phyloP scores from a whole-genome alignment of 2,797 vertebrate genomes.

The Rhinatrema bivittatum region DNA sequence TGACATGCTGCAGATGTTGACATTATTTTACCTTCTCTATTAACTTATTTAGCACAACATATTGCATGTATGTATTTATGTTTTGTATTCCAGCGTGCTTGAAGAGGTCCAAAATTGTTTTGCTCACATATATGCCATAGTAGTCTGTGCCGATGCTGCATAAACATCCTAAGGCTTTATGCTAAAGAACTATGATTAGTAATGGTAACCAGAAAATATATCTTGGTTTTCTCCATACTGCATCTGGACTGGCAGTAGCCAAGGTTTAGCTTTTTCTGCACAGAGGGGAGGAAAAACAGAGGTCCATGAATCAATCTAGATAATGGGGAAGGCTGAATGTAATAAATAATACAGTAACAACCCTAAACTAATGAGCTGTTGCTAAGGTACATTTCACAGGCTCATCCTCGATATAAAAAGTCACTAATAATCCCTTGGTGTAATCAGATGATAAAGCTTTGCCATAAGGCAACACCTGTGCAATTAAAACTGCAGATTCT shows the following conservation, averaged over 20 bases:
- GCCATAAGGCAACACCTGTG: conserved; percentile 99
- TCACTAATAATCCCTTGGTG: conserved; percentile 95
- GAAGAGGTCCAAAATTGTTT: conserved; percentile 22
- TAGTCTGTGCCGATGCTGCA: too few relatives aligned
- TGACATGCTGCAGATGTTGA: too few relatives aligned
- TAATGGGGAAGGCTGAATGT: conserved; percentile 92
- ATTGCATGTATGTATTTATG: too few relatives aligned
- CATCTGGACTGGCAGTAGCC: conserved; percentile 46
- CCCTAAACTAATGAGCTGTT: conserved; percentile 98
- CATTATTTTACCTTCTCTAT: conserved; percentile 30
- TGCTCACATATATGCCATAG: conserved; percentile 25
- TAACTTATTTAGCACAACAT: too few relatives aligned
- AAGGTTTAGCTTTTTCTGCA: conserved; percentile 49
- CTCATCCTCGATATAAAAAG: conserved; percentile 85
- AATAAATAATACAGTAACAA: conserved; percentile 99
- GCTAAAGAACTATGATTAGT: conserved; percentile 42
- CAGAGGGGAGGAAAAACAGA: conserved; percentile 67
- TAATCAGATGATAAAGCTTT: conserved; percentile 94
- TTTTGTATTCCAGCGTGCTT: conserved; percentile 35
- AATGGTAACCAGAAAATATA: conserved; percentile 39
- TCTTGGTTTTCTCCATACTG: conserved; percentile 32
- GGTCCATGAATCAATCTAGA: conserved; percentile 96
- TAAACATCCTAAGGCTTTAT: too few relatives aligned
- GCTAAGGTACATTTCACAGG: conserved; percentile 90
- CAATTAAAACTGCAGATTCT: conserved; percentile 96